These are phyloP conservation scores for Propithecus deckenii DNA, from an alignment of 2,797 vertebrate genomes.

Conservation along the genomic window DNA sequence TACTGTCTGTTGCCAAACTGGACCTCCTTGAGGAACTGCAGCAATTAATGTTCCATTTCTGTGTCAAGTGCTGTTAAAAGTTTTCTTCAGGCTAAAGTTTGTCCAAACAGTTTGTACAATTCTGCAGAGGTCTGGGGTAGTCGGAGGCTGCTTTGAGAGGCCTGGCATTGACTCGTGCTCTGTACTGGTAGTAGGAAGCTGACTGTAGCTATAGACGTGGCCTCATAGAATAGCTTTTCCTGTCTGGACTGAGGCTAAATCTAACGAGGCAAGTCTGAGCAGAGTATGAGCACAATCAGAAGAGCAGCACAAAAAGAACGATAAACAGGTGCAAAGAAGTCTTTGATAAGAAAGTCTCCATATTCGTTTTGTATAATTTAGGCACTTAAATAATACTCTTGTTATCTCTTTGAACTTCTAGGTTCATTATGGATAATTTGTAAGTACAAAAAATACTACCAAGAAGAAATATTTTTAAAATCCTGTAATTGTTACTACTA, in stretches of 20 bases:
- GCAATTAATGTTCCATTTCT: slow-evolving; percentile 65
- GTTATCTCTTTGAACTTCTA: neutral
- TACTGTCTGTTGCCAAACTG: slow-evolving; percentile 55
- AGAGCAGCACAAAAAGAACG: neutral
- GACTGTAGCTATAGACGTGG: neutral
- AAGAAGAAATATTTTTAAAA: slow-evolving; percentile 3
- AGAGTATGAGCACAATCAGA: neutral
- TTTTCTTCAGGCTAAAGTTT: slow-evolving; percentile 53
- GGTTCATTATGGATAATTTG: neutral
- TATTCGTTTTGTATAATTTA: neutral
- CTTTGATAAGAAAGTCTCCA: neutral
- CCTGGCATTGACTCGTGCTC: neutral
- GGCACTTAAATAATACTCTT: neutral
- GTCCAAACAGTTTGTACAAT: slow-evolving; percentile 49
- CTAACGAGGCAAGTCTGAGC: slow-evolving; percentile 21
- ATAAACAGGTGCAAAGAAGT: neutral
- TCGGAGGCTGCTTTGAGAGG: neutral
- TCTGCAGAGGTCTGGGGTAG: neutral
- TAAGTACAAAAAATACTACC: neutral
- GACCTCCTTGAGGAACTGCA: slow-evolving; percentile 49
- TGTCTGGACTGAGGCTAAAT: slow-evolving; percentile 21
- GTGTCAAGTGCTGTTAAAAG: slow-evolving; percentile 36
- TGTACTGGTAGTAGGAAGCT: neutral
- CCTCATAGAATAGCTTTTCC: neutral
- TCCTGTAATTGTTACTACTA: neutral